These are phyloP conservation scores for Nephrotoma flavescens DNA, from an alignment of 2,888 invertebrate genomes.

Conservation along the genomic window DNA sequence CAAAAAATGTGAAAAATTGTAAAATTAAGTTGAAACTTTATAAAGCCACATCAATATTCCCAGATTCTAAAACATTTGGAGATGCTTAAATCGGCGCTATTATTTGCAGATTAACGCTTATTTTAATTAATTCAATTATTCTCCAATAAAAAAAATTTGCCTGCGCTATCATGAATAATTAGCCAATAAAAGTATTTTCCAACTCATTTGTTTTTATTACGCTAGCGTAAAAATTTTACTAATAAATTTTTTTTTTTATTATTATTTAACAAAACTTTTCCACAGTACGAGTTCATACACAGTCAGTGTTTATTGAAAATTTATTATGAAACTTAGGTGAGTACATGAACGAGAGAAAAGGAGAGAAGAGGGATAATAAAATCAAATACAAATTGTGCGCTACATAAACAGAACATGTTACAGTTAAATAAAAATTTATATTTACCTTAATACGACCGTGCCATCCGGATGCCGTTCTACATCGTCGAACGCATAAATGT, in stretches of 20 bases:
- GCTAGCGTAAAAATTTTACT: neutral
- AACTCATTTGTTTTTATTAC: neutral
- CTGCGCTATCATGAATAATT: neutral
- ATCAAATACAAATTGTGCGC: neutral
- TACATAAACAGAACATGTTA: neutral
- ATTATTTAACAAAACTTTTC: neutral
- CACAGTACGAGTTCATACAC: no score
- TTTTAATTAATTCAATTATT: no score
- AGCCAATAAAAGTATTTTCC: neutral
- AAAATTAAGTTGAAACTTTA: no score
- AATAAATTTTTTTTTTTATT: neutral
- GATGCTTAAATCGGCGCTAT: no score
- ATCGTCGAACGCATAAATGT: constrained; percentile 28
- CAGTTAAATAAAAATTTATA: neutral
- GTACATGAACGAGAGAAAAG: neutral
- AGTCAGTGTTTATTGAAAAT: neutral
- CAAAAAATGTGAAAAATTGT: no score
- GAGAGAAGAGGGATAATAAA: neutral
- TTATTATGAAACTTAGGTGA: no score
- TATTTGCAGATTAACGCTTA: no score
- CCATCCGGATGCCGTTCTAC: constrained; percentile 42
- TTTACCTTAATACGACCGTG: constrained; percentile 44
- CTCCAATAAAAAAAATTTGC: no score
- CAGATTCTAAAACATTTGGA: no score
- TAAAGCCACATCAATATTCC: no score